phyloP scores from a whole-genome alignment of 2,113 vertebrate genomes.

The Ranitomeya imitator region DNA sequence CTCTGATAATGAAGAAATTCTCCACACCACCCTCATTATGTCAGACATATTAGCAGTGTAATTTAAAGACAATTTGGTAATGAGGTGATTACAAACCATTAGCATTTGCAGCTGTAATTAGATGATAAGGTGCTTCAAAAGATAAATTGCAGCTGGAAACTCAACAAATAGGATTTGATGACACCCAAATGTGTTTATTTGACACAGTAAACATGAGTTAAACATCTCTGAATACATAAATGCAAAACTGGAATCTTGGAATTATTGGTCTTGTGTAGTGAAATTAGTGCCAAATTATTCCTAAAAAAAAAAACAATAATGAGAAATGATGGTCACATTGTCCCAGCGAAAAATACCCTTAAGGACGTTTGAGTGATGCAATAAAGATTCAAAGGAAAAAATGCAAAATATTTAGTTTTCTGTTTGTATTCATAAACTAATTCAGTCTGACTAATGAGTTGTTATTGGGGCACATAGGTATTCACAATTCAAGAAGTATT shows the following conservation, averaged over 20 bases:
- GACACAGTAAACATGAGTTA: slow-evolving; percentile 33
- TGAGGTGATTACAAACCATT: slow-evolving; percentile 55
- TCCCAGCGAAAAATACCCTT: neutral
- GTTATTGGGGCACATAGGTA: neutral
- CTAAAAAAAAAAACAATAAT: slow-evolving; percentile 26
- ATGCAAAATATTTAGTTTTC: neutral
- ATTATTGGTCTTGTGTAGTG: slow-evolving; percentile 24
- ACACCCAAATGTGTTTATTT: slow-evolving; percentile 50
- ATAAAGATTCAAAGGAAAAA: slow-evolving; percentile 26
- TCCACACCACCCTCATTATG: slow-evolving; percentile 51
- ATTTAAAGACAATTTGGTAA: slow-evolving; percentile 58
- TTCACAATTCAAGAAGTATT: neutral
- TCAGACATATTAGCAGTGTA: slow-evolving; percentile 47
- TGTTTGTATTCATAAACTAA: neutral
- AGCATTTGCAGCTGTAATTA: slow-evolving; percentile 53
- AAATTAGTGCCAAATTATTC: slow-evolving; percentile 40
- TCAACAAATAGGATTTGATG: slow-evolving; percentile 40
- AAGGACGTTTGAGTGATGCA: neutral
- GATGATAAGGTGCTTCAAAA: slow-evolving; percentile 54
- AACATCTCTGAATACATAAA: slow-evolving; percentile 46
- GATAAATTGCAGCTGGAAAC: slow-evolving; percentile 47
- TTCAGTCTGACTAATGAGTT: neutral
- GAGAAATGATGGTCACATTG: slow-evolving; percentile 26
- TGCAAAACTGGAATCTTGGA: slow-evolving; percentile 5
- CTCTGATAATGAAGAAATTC: slow-evolving; percentile 41